Conservation (phyloP, 2,888 invertebrate species). For the Cybosia mesomella region DNA sequence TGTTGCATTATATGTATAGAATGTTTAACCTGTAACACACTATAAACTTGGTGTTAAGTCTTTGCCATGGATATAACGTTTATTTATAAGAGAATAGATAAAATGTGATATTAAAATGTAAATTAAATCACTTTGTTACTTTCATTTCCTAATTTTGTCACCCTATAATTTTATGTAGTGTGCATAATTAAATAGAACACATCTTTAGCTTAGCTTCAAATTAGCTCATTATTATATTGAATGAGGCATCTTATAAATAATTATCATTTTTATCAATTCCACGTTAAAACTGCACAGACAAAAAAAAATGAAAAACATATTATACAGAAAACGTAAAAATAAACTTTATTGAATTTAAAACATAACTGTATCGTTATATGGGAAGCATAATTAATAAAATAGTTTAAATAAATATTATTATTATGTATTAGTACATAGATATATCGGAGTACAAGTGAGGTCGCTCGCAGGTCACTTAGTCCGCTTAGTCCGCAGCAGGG, state of each 20-base stretch:
- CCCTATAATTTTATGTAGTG: neutral
- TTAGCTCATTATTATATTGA: neutral
- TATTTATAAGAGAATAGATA: neutral
- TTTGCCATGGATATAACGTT: neutral
- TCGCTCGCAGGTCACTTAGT: constrained; percentile 47
- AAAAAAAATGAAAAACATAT: constrained; percentile 70
- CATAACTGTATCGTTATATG: constrained; percentile 75
- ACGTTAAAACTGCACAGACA: constrained; percentile 45
- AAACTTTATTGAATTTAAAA: constrained; percentile 83
- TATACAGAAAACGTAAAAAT: constrained; percentile 83
- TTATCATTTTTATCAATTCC: constrained; percentile 36
- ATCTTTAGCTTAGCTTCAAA: neutral
- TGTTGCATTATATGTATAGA: neutral
- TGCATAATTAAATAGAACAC: neutral
- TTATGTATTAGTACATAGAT: constrained; percentile 53
- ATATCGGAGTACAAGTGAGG: constrained; percentile 51
- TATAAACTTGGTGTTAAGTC: neutral
- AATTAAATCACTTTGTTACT: neutral
- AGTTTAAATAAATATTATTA: constrained; percentile 71
- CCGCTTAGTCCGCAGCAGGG: constrained; percentile 47
- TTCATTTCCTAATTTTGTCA: neutral
- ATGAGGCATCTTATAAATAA: neutral
- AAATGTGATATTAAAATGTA: constrained; percentile 9
- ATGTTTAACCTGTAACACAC: neutral
- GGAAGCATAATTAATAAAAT: constrained; percentile 56